Base-by-base conservation (phyloP, 2,113 vertebrate species). In the Osmerus eperlanus region DNA sequence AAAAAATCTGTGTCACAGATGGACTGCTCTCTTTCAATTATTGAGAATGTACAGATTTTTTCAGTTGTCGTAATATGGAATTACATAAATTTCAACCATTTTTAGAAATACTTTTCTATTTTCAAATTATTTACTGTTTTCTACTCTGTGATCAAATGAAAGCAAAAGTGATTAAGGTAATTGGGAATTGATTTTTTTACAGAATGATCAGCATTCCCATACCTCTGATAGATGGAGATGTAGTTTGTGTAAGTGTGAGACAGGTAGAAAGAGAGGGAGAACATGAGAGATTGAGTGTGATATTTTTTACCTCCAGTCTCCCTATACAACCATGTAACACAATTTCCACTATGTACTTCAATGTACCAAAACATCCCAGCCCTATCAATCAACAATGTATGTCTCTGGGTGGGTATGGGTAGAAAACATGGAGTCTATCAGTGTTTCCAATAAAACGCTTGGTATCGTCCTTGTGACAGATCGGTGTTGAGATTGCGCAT, bases 371-470 rank as follows among this genome's bases (percentile, higher is more conserved):
- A 25, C 74, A 61, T 67, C 61, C 64, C 41, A 52, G 61, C 76
- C 32, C 36, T 41, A 41, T 41, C 64, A 53, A 32, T 76, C 61
- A 73, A 52, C 74, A 71, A 47, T 65, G 52, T 70, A 67, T 25
- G 52, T n/a, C 21, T 63, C 21, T 61, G 41, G 67, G 52, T 14
- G 23, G 21, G 21, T 21, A 21, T 21, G 21, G 21, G 58, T 59
- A 16, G 25, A 28, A 23, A 4, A 59, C 41, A 65, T 68, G 63
- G 71, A 60, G 71, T 79, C 67, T 72, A 67, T 73, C 73, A 21
- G 62, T 75, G 61, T 78, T 76, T 78, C 67, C 76, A 82, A 78
- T 82, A 82, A 82, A 82, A 74, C 71, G 70, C 66, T 56, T 15
- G 53, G 66, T 64, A 74, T 70, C 23, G 16, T 76, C 8, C 5